These are phyloP conservation scores for Ascidia mentula DNA, from an alignment of 23 tunicate species.

Conservation along the genomic window DNA sequence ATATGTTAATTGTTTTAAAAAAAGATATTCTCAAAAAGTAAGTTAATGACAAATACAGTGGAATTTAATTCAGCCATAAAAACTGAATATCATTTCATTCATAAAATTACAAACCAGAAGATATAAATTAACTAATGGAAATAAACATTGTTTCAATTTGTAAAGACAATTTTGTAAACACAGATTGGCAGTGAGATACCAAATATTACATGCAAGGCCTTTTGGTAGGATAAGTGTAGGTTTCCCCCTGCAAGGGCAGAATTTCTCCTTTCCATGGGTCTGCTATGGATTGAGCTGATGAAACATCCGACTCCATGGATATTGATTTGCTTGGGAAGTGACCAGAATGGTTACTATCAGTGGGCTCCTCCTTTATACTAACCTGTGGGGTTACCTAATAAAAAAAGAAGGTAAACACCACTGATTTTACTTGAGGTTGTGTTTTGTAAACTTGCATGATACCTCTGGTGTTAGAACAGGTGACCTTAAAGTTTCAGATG, in stretches of 20 bases:
- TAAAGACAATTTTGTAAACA: background rate
- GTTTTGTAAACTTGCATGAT: background rate
- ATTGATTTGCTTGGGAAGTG: conserved; percentile 2
- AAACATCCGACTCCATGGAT: conserved; percentile 16
- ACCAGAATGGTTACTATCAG: background rate
- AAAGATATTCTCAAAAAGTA: too few relatives aligned
- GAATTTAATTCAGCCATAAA: too few relatives aligned
- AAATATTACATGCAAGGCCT: background rate
- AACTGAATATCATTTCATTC: too few relatives aligned
- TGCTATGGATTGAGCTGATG: background rate
- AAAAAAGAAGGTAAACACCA: background rate
- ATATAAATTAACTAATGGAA: background rate
- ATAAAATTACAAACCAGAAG: too few relatives aligned
- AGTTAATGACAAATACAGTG: too few relatives aligned
- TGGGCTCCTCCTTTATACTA: background rate
- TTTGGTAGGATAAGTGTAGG: background rate
- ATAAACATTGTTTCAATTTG: background rate
- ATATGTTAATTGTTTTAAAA: too few relatives aligned
- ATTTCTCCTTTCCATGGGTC: conserved; percentile 17
- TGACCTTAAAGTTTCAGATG: background rate
- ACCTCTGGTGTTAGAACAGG: background rate
- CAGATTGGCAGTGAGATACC: too few relatives aligned
- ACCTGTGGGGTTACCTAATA: background rate
- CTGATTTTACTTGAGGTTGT: background rate
- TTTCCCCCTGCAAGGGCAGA: conserved; percentile 2